Conservation (phyloP, 2,888 invertebrate genomes). For the Heliconius cydno region DNA sequence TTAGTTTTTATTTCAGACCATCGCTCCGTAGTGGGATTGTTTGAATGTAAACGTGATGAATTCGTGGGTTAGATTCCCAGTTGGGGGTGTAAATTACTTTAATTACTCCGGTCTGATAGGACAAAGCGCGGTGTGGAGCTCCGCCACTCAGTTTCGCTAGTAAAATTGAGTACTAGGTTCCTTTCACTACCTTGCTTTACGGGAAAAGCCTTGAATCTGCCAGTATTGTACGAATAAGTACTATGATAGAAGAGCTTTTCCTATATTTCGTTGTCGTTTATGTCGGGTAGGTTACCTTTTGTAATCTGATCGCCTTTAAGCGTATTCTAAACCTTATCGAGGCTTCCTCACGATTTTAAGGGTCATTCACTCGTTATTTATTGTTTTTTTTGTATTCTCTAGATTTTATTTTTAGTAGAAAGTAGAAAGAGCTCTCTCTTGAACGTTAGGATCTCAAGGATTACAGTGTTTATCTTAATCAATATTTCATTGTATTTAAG, state of each 20-base stretch:
- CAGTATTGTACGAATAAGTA: background rate
- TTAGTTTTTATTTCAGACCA: background rate
- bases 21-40: background rate
- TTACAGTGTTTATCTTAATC: too few species aligned
- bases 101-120: too few species aligned
- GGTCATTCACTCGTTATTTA: conserved; percentile 11
- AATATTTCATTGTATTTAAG: background rate
- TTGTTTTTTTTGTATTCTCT: background rate
- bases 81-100: too few species aligned
- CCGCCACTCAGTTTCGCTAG: background rate
- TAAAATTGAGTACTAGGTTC: background rate
- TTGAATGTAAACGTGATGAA: background rate
- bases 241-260: background rate
- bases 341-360: conserved; percentile 18
- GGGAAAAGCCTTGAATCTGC: too few species aligned
- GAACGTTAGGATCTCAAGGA: background rate
- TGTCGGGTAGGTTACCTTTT: conserved; percentile 6
- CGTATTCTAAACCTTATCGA: conserved; percentile 14
- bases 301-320: conserved; percentile 16
- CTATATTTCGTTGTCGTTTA: background rate
- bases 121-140: background rate
- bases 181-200: background rate
- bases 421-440: background rate
- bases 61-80: too few species aligned
- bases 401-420: background rate